A percentile compares a stretch with the other conserved stretches of the same genome.
phyloP scores from a whole-genome alignment of 92 coral and sea anemone genomes.

The Meandrina meandrites region DNA sequence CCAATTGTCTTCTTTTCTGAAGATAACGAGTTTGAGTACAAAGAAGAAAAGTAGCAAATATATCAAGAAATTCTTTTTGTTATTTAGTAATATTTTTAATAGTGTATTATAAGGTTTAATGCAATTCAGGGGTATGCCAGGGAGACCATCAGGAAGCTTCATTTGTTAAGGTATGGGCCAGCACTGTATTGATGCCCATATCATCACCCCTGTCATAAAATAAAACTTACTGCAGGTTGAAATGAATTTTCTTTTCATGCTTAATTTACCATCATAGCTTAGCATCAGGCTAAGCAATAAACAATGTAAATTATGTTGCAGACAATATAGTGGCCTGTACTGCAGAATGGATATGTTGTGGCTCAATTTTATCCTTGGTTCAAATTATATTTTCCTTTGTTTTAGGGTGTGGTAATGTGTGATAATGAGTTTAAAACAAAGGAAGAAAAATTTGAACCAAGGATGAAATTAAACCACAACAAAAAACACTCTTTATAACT shows the following conservation, averaged over 20 bases:
- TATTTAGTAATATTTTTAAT: background rate
- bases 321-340: background rate
- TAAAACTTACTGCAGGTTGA: background rate
- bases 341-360: background rate
- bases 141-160: background rate
- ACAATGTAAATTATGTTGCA: background rate
- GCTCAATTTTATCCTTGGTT: too few species aligned
- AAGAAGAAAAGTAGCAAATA: conserved; percentile 57
- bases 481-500: too few species aligned
- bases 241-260: background rate
- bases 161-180: background rate
- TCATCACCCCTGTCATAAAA: background rate
- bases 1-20: conserved; percentile 89
- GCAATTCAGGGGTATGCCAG: background rate
- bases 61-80: background rate
- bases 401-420: too few species aligned
- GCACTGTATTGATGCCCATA: background rate
- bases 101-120: background rate
- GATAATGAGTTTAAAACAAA: too few species aligned
- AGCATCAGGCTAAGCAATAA: background rate
- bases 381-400: too few species aligned
- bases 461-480: too few species aligned
- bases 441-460: too few species aligned
- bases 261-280: background rate
- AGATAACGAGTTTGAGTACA: conserved; percentile 76